Base-by-base conservation (phyloP, 2,113 vertebrate species). In the Micromys minutus region DNA sequence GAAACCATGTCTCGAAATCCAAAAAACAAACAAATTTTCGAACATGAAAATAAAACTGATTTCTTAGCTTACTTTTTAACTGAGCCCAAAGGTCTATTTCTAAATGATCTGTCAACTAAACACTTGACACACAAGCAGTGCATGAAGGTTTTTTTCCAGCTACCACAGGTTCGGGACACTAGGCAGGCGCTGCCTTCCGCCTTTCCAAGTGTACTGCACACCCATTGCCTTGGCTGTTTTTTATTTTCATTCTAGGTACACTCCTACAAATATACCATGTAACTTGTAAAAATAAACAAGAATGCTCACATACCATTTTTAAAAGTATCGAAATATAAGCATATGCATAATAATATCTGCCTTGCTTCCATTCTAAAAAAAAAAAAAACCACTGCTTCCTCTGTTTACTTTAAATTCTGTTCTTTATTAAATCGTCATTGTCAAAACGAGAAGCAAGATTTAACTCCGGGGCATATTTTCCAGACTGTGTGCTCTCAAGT, bases 61-160 rank as follows among this genome's bases (percentile, higher is more conserved):
- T 79, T 17, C 21, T 90, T 81, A 77, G 34, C 86, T 94, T 94
- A 65, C 26, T 95, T 96, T 87, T 39, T 72, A 72, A 92, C 88
- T 39, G 59, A 96, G 36, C 65, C 42, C 52, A 34, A 93, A 93
- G 50, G 36, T 95, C 31, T n/a, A 3, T 0, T 84, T 17, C 29
- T 93, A 87, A 90, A 72, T 75, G 94, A 87, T 72, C 36, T 83
- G 69, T 50, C 4, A 21, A 47, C 13, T 89, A 77, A 91, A 93
- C 26, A 69, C 31, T 16, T 3, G 89, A 61, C 13, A 39, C 13
- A 39, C 15, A 92, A 90, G 52, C 34, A 1, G 45, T 34, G 1
- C 45, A 80, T 93, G 80, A 39, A 21, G 3, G 2, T 11, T 76
- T 75, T 61, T 84, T 39, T 91, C 72, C 63, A 80, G 1, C 10